phyloP scores from a whole-genome alignment of 2,797 vertebrate species.

The Linurgus olivaceus region DNA sequence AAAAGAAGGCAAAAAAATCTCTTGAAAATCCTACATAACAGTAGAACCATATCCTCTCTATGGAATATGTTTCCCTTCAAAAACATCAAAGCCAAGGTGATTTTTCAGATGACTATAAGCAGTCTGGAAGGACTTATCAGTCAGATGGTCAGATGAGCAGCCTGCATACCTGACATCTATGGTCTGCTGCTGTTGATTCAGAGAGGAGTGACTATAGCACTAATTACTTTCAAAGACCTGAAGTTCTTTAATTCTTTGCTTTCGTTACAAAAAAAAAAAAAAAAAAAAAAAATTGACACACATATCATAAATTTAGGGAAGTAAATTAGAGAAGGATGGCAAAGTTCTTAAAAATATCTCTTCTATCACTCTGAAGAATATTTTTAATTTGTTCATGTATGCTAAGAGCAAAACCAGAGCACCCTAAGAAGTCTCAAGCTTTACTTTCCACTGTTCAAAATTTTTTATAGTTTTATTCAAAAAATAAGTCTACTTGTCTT shows the following conservation, averaged over 20 bases:
- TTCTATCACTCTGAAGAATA: background rate
- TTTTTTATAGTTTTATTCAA: background rate
- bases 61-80: background rate
- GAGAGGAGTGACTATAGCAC: background rate
- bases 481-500: background rate
- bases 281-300: background rate
- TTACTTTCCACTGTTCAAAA: background rate
- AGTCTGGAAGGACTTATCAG: background rate
- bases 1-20: background rate
- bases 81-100: background rate
- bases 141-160: background rate
- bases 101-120: slow-evolving; percentile 9
- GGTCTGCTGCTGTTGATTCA: background rate
- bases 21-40: background rate
- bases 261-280: background rate
- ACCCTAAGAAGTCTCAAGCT: background rate
- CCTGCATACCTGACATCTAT: background rate
- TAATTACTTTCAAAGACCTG: background rate
- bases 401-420: background rate
- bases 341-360: background rate
- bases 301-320: background rate
- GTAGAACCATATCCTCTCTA: background rate
- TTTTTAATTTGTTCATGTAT: background rate
- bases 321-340: background rate
- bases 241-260: background rate